Evolutionary conservation across 1,140 invertebrate genomes (phyloP).

Genomic region (Ctenoplectra terminalis): DNA sequence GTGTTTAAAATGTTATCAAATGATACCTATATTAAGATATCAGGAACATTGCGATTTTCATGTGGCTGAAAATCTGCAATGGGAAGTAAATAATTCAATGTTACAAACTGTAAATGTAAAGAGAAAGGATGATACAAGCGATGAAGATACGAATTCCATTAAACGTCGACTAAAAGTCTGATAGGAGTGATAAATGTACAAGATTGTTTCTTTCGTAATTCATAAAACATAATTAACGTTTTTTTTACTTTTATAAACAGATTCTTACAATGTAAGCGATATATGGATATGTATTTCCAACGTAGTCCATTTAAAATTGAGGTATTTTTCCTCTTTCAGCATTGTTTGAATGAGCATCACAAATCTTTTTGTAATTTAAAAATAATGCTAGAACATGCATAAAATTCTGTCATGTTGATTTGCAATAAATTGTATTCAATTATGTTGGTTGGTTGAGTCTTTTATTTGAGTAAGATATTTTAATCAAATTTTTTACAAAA

Average conservation of each 20-base stretch:
- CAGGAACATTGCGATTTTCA: constrained; percentile 89
- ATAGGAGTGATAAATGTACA: background rate
- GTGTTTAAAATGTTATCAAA: constrained; percentile 86
- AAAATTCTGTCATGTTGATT: constrained; percentile 3
- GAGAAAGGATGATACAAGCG: constrained; percentile 25
- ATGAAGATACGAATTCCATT: background rate
- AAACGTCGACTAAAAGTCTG: constrained; percentile 32
- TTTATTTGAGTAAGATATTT: background rate
- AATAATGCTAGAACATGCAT: background rate
- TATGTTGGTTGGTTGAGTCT: too few species aligned
- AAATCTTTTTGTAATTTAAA: background rate
- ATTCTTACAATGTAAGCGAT: background rate
- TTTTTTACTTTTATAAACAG: background rate
- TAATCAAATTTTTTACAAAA: background rate
- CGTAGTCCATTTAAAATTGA: background rate
- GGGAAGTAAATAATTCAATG: constrained; percentile 77
- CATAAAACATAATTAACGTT: too few species aligned
- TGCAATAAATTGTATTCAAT: background rate
- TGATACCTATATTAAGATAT: constrained; percentile 84
- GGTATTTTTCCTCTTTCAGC: background rate
- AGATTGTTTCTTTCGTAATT: constrained; percentile 15
- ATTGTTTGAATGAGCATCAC: too few species aligned
- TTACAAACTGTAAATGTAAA: constrained; percentile 14
- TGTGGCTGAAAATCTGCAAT: constrained; percentile 86
- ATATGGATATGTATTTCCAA: background rate